Percentiles rank a stretch among this genome's conserved stretches.
phyloP scores from a whole-genome alignment of 2,888 invertebrate species.

The Camponotus fellah region DNA sequence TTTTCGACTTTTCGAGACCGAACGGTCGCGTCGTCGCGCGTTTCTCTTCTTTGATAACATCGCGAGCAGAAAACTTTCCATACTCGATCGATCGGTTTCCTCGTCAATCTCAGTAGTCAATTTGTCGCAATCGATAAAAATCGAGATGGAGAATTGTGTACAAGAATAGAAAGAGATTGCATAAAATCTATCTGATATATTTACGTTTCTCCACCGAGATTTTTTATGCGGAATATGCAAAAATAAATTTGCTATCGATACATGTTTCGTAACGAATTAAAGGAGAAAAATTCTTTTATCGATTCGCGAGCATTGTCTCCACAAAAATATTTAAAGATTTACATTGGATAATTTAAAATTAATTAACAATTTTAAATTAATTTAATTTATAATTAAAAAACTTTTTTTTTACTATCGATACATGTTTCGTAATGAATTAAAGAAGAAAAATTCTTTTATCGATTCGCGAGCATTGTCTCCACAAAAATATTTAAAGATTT shows the following conservation, averaged over 20 bases:
- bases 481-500: background rate
- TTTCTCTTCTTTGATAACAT: slow-evolving; percentile 49
- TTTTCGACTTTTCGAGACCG: slow-evolving; percentile 30
- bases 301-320: background rate
- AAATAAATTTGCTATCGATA: background rate
- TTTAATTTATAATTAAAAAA: too few relatives aligned
- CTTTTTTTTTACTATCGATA: background rate
- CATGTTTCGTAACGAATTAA: background rate
- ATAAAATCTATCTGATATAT: background rate
- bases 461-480: background rate
- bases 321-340: background rate
- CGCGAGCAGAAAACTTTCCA: slow-evolving; percentile 50
- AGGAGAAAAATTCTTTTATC: background rate
- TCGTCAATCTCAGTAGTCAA: background rate
- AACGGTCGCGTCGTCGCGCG: slow-evolving; percentile 24
- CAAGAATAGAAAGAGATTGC: background rate
- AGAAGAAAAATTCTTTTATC: background rate
- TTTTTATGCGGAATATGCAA: background rate
- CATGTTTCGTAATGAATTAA: background rate
- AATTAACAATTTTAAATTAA: background rate
- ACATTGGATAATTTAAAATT: background rate
- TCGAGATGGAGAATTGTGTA: background rate
- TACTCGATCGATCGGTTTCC: slow-evolving; percentile 26
- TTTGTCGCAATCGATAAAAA: slow-evolving; percentile 19
- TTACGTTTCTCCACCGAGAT: slow-evolving; percentile 11